These are phyloP conservation scores for Esox niger DNA, from an alignment of 2,113 vertebrate genomes.

Conservation along the genomic window DNA sequence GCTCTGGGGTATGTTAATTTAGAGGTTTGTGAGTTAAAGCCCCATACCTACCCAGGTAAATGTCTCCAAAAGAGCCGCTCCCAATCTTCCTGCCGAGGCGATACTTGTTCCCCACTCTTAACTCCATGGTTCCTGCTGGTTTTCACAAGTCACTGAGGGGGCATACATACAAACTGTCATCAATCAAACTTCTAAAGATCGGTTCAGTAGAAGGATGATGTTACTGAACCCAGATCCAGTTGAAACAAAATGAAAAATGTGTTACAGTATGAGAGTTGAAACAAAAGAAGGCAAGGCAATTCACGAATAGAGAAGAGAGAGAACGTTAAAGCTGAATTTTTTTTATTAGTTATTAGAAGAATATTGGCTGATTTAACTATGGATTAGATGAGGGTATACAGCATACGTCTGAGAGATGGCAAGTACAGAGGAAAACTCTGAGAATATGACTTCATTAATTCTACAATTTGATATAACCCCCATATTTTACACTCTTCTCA, in stretches of 20 bases:
- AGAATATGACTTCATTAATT: conserved; percentile 45
- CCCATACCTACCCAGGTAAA: conserved; percentile 84
- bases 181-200: conserved; percentile 48
- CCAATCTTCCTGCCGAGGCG: conserved; percentile 95
- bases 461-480: conserved; percentile 23
- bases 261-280: not conserved
- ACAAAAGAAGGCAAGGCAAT: not conserved
- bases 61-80: conserved; percentile 95
- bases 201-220: conserved; percentile 43
- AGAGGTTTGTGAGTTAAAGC: not conserved
- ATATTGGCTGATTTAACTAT: not conserved
- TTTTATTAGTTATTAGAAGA: not conserved
- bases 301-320: not conserved
- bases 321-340: not conserved
- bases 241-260: not conserved
- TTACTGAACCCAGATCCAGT: conserved; percentile 47
- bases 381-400: not conserved
- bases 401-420: not conserved
- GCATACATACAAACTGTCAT: conserved; percentile 43
- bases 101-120: conserved; percentile 96
- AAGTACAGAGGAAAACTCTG: not conserved
- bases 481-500: conserved; percentile 37
- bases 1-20: not conserved
- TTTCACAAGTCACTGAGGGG: conserved; percentile 43
- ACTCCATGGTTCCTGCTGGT: conserved; percentile 80